Evolutionary conservation across 2,113 vertebrate species (phyloP).

Genomic region (Coregonus clupeaformis): DNA sequence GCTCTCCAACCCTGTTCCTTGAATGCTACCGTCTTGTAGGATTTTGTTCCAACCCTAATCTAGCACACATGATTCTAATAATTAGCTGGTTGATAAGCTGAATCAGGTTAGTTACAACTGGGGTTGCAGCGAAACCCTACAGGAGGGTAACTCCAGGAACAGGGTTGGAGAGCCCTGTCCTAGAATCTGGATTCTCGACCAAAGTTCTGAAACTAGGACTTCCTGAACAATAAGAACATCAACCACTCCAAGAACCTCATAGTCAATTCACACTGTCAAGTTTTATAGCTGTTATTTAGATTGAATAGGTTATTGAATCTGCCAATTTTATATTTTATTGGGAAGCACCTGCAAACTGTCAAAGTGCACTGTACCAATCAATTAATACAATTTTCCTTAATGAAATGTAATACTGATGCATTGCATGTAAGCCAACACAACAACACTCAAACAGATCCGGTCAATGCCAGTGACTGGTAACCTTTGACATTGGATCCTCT

Average conservation of each 20-base stretch:
- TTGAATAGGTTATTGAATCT: neutral
- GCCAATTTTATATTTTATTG: neutral
- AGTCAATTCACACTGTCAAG: neutral
- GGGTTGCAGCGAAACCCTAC: no score
- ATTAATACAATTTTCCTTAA: neutral
- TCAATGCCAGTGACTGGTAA: conserved; percentile 38
- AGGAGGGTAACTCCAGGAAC: no score
- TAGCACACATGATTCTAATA: no score
- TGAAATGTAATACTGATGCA: neutral
- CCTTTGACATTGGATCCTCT: conserved; percentile 37
- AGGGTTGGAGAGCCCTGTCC: no score
- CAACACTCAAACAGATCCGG: neutral
- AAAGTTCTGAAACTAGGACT: neutral
- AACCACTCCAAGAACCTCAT: neutral
- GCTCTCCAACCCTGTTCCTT: no score
- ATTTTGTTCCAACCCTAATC: no score
- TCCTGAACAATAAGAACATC: neutral
- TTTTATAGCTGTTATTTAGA: neutral
- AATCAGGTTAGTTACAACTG: no score
- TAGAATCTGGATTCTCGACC: neutral
- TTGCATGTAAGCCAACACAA: neutral
- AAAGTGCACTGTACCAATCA: neutral
- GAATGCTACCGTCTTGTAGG: no score
- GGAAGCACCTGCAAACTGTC: neutral
- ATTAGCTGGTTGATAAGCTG: no score